These are phyloP conservation scores for Acanthopleura granulata DNA, from an alignment of 2,888 invertebrate genomes.

Conservation along the genomic window DNA sequence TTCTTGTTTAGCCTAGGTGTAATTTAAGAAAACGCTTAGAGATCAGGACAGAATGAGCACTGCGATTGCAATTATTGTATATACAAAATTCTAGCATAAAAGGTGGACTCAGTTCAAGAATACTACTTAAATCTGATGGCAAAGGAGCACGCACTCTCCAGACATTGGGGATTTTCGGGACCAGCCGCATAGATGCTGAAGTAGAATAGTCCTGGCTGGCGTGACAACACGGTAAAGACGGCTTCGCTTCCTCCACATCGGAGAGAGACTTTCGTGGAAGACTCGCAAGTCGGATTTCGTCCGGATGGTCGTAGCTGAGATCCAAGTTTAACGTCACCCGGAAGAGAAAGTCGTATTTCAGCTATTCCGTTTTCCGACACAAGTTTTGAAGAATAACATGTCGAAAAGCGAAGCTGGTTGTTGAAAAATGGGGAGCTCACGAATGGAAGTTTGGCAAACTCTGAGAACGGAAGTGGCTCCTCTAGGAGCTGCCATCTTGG, in stretches of 20 bases:
- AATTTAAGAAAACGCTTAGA: no score
- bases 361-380: constrained; percentile 57
- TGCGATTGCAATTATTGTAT: no score
- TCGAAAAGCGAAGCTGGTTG: constrained; percentile 55
- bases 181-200: constrained; percentile 68
- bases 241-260: constrained; percentile 61
- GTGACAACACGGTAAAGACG: constrained; percentile 68
- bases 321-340: constrained; percentile 28
- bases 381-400: constrained; percentile 60
- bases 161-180: constrained; percentile 59
- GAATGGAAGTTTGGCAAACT: constrained; percentile 71
- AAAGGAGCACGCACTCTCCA: constrained; percentile 59
- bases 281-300: not conserved
- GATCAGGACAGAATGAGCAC: no score
- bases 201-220: constrained; percentile 68
- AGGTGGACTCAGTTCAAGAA: no score
- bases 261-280: constrained; percentile 23
- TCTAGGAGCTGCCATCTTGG: constrained; percentile 71
- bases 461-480: constrained; percentile 68
- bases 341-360: constrained; percentile 58
- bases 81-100: no score
- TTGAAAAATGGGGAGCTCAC: constrained; percentile 71
- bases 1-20: no score
- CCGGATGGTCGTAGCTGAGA: not conserved
- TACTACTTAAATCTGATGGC: no score